Evolutionary conservation across 2,797 vertebrate genomes (phyloP).

Genomic region (Mormyrus proboscirostris): DNA sequence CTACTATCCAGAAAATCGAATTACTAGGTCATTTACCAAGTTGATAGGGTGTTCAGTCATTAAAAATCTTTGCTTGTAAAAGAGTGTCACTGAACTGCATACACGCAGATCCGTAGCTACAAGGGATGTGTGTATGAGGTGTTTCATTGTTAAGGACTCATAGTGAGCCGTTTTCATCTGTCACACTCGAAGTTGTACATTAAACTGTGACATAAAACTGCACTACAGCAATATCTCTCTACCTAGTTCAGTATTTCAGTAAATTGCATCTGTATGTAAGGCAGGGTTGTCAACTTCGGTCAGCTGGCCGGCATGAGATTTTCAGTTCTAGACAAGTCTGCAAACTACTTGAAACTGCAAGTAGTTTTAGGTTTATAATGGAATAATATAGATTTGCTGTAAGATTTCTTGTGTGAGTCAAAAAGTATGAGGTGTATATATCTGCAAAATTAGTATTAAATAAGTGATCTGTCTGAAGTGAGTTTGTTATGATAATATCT

Average conservation of each 20-base stretch:
- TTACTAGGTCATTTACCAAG: not conserved
- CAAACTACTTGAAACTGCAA: not conserved
- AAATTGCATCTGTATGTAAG: not conserved
- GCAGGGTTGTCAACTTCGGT: not conserved
- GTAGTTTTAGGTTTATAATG: not conserved
- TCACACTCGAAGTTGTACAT: not conserved
- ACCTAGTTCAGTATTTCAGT: not conserved
- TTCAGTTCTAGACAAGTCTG: too few species aligned
- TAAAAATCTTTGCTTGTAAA: not conserved
- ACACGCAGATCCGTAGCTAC: not conserved
- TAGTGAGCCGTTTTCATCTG: not conserved
- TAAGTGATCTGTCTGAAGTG: not conserved
- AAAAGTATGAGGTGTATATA: not conserved
- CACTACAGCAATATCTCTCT: not conserved
- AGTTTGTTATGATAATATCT: not conserved
- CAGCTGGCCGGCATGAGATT: not conserved
- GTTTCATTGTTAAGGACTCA: not conserved
- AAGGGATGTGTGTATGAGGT: not conserved
- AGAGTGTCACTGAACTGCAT: not conserved
- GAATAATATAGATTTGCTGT: not conserved
- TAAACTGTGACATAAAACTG: not conserved
- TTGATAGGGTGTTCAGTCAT: not conserved
- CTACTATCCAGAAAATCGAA: not conserved
- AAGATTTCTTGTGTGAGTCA: not conserved
- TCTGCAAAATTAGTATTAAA: not conserved